Base-by-base conservation (phyloP, 2,888 invertebrate genomes). In the Boloria euphrosyne region DNA sequence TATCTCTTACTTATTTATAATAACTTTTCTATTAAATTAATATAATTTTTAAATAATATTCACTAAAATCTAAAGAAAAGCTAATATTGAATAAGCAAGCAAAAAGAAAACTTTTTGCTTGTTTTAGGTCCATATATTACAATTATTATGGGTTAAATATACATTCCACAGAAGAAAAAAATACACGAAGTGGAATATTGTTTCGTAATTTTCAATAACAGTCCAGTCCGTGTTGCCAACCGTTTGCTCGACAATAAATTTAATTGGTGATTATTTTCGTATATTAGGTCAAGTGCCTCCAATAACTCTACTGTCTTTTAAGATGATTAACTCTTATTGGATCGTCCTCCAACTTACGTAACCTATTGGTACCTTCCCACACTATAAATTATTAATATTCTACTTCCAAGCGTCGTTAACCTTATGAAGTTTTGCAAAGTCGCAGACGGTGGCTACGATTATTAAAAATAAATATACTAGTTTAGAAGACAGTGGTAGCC, bases 231-330 rank as follows among this genome's bases (percentile, higher is more conserved):
- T 55, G 17, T 50, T 68, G 67, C 66, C 64, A 62, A 68, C 64
- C 52, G 65, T 63, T 67, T 59, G 66, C 38, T 62, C 50, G 69
- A 57, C 79, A 76, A 82, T 86, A 82, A 83, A 83, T 82, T 77
- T 80, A 79, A 83, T 83, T 79, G 81, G 71, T 78, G 75, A 84
- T 84, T 83, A 86, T 86, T 81, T 83, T 80, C 69, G 76, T 74
- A 77, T 75, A 75, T 73, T 76, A 74, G 82, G 78, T 83, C 83
- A 80, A 82, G 76, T 79, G 77, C 75, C 74, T 71, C 69, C 68
- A 74, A 71, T 74, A 73, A 71, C 71, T 66, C 67, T 66, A 52
- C 67, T 68, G 70, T 71, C 70, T 70, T 67, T 61, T 63, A 14
- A 59, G 59, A 71, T 71, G 68, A 74, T 74, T 73, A 71, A 69